Conservation (phyloP, 2,113 vertebrate genomes). For the Odocoileus virginianus region DNA sequence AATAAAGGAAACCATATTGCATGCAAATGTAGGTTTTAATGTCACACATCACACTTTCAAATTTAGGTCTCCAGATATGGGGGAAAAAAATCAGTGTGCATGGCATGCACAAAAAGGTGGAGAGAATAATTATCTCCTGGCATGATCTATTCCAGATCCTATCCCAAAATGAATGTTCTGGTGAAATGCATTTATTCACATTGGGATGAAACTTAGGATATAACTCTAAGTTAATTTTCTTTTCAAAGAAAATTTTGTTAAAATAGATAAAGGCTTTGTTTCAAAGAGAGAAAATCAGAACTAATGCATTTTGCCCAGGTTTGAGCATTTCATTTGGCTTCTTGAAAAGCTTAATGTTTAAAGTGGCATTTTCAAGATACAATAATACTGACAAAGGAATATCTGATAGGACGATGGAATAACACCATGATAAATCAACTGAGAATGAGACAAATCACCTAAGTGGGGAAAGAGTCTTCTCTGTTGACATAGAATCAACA, state of each 20-base stretch:
- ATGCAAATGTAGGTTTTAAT: constrained; percentile 50
- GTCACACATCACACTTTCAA: constrained; percentile 41
- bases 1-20: constrained; percentile 25
- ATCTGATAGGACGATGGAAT: constrained; percentile 24
- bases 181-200: constrained; percentile 45
- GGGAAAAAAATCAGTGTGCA: constrained; percentile 7
- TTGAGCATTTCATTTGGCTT: constrained; percentile 50
- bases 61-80: constrained; percentile 33
- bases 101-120: constrained; percentile 1
- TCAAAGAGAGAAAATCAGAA: constrained; percentile 44
- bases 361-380: constrained; percentile 46
- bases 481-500: constrained; percentile 5
- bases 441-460: constrained; percentile 23
- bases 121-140: constrained; percentile 44
- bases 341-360: constrained; percentile 60
- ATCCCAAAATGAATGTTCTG: not conserved
- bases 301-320: constrained; percentile 55
- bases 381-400: constrained; percentile 40
- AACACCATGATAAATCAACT: constrained; percentile 34
- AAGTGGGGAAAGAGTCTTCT: not conserved
- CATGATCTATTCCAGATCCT: constrained; percentile 18
- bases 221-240: constrained; percentile 53
- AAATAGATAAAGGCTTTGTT: constrained; percentile 49
- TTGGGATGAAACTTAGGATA: constrained; percentile 20
- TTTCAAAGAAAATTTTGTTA: constrained; percentile 61